A percentile compares a stretch with the other conserved stretches of the same genome.
phyloP scores from a whole-genome alignment of 2,113 vertebrate genomes.

The Rhizomys pruinosus region DNA sequence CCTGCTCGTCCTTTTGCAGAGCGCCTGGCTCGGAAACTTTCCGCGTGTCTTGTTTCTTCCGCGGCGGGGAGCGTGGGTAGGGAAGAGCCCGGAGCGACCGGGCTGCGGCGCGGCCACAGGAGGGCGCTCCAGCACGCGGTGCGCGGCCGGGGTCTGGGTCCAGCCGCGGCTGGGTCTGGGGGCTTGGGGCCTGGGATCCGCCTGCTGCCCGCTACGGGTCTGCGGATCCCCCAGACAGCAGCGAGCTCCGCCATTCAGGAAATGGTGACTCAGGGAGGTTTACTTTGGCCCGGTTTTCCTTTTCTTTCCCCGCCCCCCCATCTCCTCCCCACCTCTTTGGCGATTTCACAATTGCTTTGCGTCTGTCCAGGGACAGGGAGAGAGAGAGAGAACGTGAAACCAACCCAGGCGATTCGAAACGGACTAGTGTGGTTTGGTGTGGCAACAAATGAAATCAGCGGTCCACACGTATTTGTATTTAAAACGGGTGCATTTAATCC shows the following conservation, averaged over 20 bases:
- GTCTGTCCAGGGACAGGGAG: neutral
- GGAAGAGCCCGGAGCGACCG: slow-evolving; percentile 32
- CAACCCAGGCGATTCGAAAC: slow-evolving; percentile 27
- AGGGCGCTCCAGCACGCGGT: slow-evolving; percentile 72
- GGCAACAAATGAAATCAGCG: neutral
- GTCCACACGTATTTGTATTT: neutral
- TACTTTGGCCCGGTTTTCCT: neutral
- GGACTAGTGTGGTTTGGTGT: neutral
- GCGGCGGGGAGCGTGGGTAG: slow-evolving; percentile 52
- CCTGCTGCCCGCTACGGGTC: neutral
- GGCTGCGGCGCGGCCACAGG: slow-evolving; percentile 63
- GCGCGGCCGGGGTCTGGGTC: neutral
- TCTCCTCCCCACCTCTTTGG: slow-evolving; percentile 23
- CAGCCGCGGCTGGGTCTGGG: neutral
- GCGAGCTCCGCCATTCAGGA: slow-evolving; percentile 49
- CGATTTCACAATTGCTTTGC: slow-evolving; percentile 49
- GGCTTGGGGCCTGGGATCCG: neutral
- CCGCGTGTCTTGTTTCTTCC: slow-evolving; percentile 46
- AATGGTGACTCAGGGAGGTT: slow-evolving; percentile 61
- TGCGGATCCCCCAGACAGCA: neutral
- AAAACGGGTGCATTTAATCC: neutral
- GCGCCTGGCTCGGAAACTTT: slow-evolving; percentile 75
- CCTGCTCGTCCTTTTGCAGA: slow-evolving; percentile 37
- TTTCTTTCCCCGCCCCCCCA: neutral
- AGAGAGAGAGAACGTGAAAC: neutral